Evolutionary conservation across 2,888 invertebrate species (phyloP), one percentile per base, ranked within the genome.

Genomic region (Sylvicola cinctus): DNA sequence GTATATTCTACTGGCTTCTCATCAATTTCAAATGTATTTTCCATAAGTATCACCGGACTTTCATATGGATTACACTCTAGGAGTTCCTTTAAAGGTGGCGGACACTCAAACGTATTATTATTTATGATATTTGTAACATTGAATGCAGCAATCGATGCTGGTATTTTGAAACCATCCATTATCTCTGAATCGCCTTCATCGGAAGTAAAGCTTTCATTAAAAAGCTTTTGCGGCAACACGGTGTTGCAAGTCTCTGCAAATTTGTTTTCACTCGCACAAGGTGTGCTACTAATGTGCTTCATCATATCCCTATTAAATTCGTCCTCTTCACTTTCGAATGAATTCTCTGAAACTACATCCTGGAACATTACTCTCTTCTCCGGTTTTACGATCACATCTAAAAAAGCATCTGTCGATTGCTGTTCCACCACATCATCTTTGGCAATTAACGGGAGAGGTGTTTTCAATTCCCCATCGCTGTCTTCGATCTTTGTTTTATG

Each of bases 231-330:
- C 13, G 13, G 23, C 2, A 12, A 4, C 11, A 23, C 32, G 14
- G 25, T 20, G 12, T 7, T 8, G 25, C 32, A 20, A 4, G 32
- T 23, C 14, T 32, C 32, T 32, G 12, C 23, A 11, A 12, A 20
- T 11, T 14, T 6, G 11, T 16, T 32, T n/a, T 11, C 11, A 23
- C 25, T 12, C 14, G 25, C 32, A 23, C 20, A 32, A 20, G 32
- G 32, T 32, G 32, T 32, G 12, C 32, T 32, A 12, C 32, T 32
- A 7, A 32, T 14, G 32, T 20, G 32, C 20, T 13, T 32, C 13
- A 32, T 14, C 20, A 23, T 6, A n/a, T 32, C 23, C 23, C 13
- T 20, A 4, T 20, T 12, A 20, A 23, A 20, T 4, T 20, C 12
- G 12, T 31, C 31, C 31, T 14, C 16, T 11, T 31, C 31, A 6